These are phyloP conservation scores for Pipistrellus nathusii DNA, from an alignment of 2,797 vertebrate genomes.

Conservation along the genomic window DNA sequence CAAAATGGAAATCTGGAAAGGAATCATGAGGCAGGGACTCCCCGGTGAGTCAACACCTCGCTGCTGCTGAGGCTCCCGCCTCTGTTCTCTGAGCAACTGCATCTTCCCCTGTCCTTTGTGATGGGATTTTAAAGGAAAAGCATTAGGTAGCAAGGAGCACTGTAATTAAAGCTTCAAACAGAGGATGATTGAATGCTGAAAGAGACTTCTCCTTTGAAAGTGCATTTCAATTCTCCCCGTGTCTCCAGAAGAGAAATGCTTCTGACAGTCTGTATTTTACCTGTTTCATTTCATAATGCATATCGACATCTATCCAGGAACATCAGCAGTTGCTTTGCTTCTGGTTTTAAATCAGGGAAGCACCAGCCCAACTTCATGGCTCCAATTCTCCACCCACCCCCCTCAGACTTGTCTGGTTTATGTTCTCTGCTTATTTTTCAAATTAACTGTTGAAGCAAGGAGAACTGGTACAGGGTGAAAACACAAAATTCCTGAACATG, in stretches of 20 bases:
- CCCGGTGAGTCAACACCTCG: constrained; percentile 11
- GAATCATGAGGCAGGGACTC: constrained; percentile 7
- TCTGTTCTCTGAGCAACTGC: constrained; percentile 11
- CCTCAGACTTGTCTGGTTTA: too few species aligned
- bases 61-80: neutral
- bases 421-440: constrained; percentile 15
- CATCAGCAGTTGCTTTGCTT: constrained; percentile 52
- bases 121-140: constrained; percentile 70
- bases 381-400: neutral
- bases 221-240: constrained; percentile 75
- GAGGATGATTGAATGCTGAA: constrained; percentile 64
- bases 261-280: constrained; percentile 83
- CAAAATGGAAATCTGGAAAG: constrained; percentile 49
- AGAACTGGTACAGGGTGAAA: neutral
- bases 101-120: constrained; percentile 45
- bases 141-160: constrained; percentile 55
- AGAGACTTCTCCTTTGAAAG: constrained; percentile 81
- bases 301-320: constrained; percentile 79
- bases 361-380: constrained; percentile 39
- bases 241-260: constrained; percentile 75
- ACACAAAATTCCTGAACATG: neutral
- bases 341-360: constrained; percentile 62
- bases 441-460: neutral
- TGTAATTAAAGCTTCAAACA: constrained; percentile 82
- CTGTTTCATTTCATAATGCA: constrained; percentile 84